A percentile compares a stretch with the other conserved stretches of the same genome.
Conservation (phyloP, 2,113 vertebrate genomes). For the Sula dactylatra region DNA sequence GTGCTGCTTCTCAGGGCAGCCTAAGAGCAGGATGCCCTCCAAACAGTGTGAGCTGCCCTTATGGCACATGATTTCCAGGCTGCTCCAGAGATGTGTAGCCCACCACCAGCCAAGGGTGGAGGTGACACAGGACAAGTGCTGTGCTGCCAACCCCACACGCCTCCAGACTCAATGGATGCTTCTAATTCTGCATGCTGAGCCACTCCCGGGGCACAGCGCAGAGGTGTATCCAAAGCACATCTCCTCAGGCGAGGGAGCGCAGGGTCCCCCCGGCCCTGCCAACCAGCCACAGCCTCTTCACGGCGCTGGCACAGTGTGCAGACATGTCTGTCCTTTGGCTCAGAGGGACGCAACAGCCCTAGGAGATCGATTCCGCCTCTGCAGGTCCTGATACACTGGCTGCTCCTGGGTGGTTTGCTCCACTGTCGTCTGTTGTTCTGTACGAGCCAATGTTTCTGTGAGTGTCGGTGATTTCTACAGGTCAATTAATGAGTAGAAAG, state of each 20-base stretch:
- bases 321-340: background rate
- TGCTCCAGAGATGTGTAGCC: background rate
- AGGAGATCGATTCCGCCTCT: too few species aligned
- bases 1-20: background rate
- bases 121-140: accelerated
- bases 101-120: background rate
- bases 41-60: background rate
- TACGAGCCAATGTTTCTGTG: background rate
- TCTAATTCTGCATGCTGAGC: background rate
- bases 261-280: too few species aligned
- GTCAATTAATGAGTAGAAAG: background rate
- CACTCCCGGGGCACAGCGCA: background rate
- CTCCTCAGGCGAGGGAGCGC: too few species aligned
- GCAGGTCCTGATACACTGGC: background rate
- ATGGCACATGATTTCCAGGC: background rate
- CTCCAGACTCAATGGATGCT: background rate
- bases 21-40: background rate
- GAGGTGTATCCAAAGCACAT: background rate
- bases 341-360: background rate
- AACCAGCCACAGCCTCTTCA: background rate
- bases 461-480: background rate
- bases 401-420: background rate
- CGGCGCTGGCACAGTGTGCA: background rate
- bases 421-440: too few species aligned
- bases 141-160: background rate